Evolutionary conservation across 2,113 vertebrate species (phyloP).

Genomic region (Mastomys coucha): DNA sequence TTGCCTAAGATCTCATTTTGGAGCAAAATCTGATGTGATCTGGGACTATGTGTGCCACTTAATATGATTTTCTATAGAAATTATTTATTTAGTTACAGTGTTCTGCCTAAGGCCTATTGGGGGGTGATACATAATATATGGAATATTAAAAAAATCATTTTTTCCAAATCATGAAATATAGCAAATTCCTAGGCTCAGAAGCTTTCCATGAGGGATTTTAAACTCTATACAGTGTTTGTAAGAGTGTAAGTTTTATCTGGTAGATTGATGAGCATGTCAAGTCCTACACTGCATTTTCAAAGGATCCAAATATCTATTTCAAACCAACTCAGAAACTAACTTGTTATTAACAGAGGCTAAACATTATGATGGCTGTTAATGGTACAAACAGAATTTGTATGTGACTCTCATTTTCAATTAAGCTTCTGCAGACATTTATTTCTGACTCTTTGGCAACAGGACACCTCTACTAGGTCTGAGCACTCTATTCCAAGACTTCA

Average conservation of each 20-base stretch:
- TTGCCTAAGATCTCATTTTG: not conserved
- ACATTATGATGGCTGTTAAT: not conserved
- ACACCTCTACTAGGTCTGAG: not conserved
- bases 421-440: not conserved
- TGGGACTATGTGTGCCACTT: not conserved
- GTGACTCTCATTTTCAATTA: not conserved
- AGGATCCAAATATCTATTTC: not conserved
- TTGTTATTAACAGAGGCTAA: not conserved
- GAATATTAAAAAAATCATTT: not conserved
- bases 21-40: not conserved
- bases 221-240: not conserved
- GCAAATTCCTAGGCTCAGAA: not conserved
- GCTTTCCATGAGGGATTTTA: not conserved
- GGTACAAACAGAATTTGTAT: not conserved
- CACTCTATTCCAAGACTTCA: not conserved
- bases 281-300: not conserved
- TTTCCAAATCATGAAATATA: conserved; percentile 10
- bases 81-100: conserved; percentile 4
- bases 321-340: conserved; percentile 6
- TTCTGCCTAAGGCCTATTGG: not conserved
- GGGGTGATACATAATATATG: not conserved
- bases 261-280: not conserved
- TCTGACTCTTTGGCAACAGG: not conserved
- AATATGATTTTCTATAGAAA: not conserved
- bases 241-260: not conserved